phyloP scores from a whole-genome alignment of 2,888 invertebrate genomes.

The Craniophora ligustri region DNA sequence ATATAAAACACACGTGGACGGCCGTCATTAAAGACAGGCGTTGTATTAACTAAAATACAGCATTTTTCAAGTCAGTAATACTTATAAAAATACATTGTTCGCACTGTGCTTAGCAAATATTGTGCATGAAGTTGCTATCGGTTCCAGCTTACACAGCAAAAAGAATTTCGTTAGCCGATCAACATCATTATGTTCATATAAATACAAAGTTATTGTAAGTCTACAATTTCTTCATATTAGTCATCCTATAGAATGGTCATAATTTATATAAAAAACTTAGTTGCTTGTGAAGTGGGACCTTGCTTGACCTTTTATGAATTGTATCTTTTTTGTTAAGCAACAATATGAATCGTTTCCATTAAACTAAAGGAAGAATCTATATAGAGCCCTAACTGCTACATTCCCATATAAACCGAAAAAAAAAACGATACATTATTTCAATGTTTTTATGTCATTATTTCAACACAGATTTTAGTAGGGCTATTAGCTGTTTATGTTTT shows the following conservation, averaged over 20 bases:
- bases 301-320: constrained; percentile 11
- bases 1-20: constrained; percentile 58
- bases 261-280: constrained; percentile 9
- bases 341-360: constrained; percentile 21
- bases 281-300: constrained; percentile 16
- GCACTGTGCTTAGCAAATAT: constrained; percentile 70
- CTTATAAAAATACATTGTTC: constrained; percentile 65
- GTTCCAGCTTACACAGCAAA: constrained; percentile 54
- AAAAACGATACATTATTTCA: constrained; percentile 27
- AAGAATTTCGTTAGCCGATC: constrained; percentile 40
- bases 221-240: constrained; percentile 36
- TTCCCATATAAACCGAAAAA: constrained; percentile 22
- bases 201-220: constrained; percentile 33
- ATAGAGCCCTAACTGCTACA: constrained; percentile 31
- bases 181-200: constrained; percentile 28
- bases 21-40: constrained; percentile 57
- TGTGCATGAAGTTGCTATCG: constrained; percentile 69
- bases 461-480: constrained; percentile 6
- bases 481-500: constrained; percentile 6
- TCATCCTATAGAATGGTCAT: constrained; percentile 31
- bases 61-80: constrained; percentile 50
- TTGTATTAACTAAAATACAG: constrained; percentile 40
- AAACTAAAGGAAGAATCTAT: constrained; percentile 22
- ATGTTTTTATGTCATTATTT: no score
- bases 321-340: constrained; percentile 31